Base-by-base conservation (phyloP, 2,888 invertebrate species). In the Hydroisotoma schaefferi region DNA sequence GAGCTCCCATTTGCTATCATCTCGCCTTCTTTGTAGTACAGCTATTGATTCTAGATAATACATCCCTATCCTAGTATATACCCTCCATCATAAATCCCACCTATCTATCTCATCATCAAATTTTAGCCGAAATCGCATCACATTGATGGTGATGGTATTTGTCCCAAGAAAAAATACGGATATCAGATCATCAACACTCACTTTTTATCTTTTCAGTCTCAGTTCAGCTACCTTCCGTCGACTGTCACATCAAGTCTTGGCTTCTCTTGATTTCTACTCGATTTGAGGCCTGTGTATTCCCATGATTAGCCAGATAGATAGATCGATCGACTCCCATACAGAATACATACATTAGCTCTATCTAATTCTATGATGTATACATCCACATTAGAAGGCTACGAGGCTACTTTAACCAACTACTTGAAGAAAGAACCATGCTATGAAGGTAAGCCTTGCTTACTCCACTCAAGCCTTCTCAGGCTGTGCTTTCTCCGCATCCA, bases 211-310 rank as follows among this genome's bases (percentile, higher is more conserved):
- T 27, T 40, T 53, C 26, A 40, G 40, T 46, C 46, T 46, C 46
- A 25, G 22, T 25, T 20, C 51, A 51, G n/a, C 55, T 59, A 59
- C 59, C 60, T 60, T 60, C 60, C 55, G 55, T 60, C 59, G 59
- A 47, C 54, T 54, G 59, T 59, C 57, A 57, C 57, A 57, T 57
- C 59, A 59, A 40, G 48, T 40, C 52, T 29, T 18, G 3, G 20
- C 33, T 52, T 58, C 49, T 49, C 26, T 55, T 59, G 59, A 59
- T 57, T 57, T 57, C 52, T 52, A 57, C 56, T 56, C 56, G 56
- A 56, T 58, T 54, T 48, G 54, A 59, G 54, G 54, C 47, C 40
- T 59, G 59, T 59, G n/a, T n/a, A 59, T 54, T 59, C 59, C 58
- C 59, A 60, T 55, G 60, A 60, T 60, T 60, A 60, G 60, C 60